phyloP scores from a whole-genome alignment of 2,797 vertebrate genomes.

The Enteromius viviparus region DNA sequence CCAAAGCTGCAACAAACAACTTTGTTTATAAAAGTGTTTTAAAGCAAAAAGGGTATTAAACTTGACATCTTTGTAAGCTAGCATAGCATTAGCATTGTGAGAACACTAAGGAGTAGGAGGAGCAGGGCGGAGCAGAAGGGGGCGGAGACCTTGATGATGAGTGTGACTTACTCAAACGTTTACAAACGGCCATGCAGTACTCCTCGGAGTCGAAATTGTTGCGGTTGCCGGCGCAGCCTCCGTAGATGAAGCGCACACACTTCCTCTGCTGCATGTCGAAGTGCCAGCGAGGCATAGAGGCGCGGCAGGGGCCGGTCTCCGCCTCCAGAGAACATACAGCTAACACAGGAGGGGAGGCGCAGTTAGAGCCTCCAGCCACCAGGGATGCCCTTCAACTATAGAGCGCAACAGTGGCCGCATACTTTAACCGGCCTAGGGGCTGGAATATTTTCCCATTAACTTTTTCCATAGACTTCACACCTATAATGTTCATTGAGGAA shows the following conservation, averaged over 20 bases:
- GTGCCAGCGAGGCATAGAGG: conserved; percentile 96
- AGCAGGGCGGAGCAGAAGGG: conserved; percentile 2
- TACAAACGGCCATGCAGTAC: conserved; percentile 98
- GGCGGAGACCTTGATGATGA: conserved; percentile 5
- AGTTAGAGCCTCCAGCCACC: conserved; percentile 72
- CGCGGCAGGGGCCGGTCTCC: conserved; percentile 93
- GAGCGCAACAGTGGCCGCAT: conserved; percentile 6
- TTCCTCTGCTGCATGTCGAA: conserved; percentile 91
- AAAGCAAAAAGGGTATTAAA: neutral
- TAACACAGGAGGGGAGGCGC: conserved; percentile 79
- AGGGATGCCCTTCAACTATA: conserved; percentile 32
- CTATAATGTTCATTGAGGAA: neutral
- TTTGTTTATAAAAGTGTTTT: neutral
- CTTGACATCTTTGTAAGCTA: neutral
- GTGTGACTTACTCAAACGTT: conserved; percentile 91
- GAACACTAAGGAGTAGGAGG: neutral
- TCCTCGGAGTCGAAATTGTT: conserved; percentile 99
- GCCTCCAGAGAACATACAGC: conserved; percentile 97
- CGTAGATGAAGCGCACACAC: conserved; percentile 94
- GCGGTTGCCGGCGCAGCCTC: conserved; percentile 98
- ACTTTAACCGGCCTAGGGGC: neutral
- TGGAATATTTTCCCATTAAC: neutral
- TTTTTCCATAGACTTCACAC: neutral
- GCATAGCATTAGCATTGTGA: neutral
- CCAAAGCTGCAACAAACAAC: neutral